These are phyloP conservation scores for Portevinia maculata DNA, from an alignment of 2,888 invertebrate genomes.

Conservation along the genomic window DNA sequence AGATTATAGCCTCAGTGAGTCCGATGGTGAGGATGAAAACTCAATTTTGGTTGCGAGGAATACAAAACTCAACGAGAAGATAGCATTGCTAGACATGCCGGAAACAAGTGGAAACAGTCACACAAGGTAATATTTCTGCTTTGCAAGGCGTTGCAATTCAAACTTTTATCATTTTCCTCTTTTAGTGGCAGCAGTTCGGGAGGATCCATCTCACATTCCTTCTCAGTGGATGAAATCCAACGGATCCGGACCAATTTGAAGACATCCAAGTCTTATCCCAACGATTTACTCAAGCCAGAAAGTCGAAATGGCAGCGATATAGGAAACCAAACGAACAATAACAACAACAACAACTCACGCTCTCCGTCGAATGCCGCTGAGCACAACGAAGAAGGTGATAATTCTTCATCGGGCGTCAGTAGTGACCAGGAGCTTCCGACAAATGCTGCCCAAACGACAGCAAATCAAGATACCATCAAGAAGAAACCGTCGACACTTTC, in stretches of 20 bases:
- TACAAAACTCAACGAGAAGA: constrained; percentile 84
- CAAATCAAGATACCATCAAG: constrained; percentile 83
- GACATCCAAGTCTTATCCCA: constrained; percentile 93
- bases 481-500: constrained; percentile 78
- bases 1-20: constrained; percentile 94
- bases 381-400: constrained; percentile 89
- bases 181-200: constrained; percentile 88
- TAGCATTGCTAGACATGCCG: constrained; percentile 82
- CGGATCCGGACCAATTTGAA: constrained; percentile 93
- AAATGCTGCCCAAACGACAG: constrained; percentile 80
- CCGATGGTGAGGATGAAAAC: constrained; percentile 88
- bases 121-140: constrained; percentile 84
- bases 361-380: constrained; percentile 55
- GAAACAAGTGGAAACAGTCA: constrained; percentile 91
- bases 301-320: constrained; percentile 79
- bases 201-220: constrained; percentile 91
- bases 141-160: background rate
- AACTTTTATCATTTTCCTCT: background rate
- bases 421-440: constrained; percentile 89
- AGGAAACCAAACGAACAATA: constrained; percentile 46
- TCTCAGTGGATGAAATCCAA: constrained; percentile 94
- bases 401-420: constrained; percentile 94
- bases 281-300: constrained; percentile 87
- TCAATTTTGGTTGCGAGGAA: constrained; percentile 82
- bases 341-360: constrained; percentile 51